phyloP scores from a whole-genome alignment of 2,797 vertebrate genomes.

The Gymnocypris eckloni region DNA sequence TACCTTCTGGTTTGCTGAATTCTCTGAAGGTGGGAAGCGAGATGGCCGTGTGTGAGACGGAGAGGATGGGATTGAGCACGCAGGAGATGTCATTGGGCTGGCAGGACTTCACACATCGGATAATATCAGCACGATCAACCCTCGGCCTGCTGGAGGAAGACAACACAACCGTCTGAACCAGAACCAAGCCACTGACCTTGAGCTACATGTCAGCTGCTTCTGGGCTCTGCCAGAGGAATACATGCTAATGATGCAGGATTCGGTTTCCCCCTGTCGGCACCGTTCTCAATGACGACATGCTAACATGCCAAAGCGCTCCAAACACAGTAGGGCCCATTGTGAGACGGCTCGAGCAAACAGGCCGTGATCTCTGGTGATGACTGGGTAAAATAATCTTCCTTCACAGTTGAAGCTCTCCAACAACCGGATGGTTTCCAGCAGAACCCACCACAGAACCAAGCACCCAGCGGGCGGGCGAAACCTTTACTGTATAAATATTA shows the following conservation, averaged over 20 bases:
- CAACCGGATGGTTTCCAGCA: constrained; percentile 64
- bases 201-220: neutral
- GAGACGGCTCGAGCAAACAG: constrained; percentile 30
- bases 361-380: constrained; percentile 51
- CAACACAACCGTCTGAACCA: neutral
- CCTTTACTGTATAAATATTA: constrained; percentile 70
- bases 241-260: constrained; percentile 36
- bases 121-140: constrained; percentile 84
- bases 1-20: constrained; percentile 90
- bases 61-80: constrained; percentile 85
- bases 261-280: constrained; percentile 38
- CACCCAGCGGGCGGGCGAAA: constrained; percentile 66
- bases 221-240: constrained; percentile 15
- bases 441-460: constrained; percentile 66
- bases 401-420: constrained; percentile 64
- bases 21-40: constrained; percentile 95
- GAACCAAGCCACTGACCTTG: neutral
- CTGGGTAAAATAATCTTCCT: constrained; percentile 49
- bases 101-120: constrained; percentile 93
- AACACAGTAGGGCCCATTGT: constrained; percentile 36
- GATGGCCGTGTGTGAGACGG: constrained; percentile 92
- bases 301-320: constrained; percentile 26
- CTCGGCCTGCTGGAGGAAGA: constrained; percentile 70
- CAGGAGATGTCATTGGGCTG: constrained; percentile 84
- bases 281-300: constrained; percentile 20